These are phyloP conservation scores for Crotalus tigris DNA, from an alignment of 2,113 vertebrate genomes.

Conservation along the genomic window DNA sequence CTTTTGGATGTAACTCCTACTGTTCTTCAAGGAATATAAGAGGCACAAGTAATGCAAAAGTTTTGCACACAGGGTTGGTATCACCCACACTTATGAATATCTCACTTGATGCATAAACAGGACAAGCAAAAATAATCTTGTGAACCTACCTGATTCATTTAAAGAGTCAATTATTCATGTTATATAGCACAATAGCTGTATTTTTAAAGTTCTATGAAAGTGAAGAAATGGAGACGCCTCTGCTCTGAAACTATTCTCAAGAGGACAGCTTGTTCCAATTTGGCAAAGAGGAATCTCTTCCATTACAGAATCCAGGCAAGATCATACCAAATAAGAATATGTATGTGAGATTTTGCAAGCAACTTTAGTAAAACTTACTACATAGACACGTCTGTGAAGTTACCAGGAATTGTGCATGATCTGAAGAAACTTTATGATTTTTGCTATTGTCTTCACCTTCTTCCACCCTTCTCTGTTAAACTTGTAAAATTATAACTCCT, in stretches of 20 bases:
- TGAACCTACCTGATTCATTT: constrained; percentile 49
- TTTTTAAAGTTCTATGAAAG: constrained; percentile 47
- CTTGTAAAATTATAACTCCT: not conserved
- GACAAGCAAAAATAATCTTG: constrained; percentile 43
- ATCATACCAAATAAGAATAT: not conserved
- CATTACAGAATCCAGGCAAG: not conserved
- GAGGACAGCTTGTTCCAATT: not conserved
- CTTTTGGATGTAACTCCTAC: constrained; percentile 26
- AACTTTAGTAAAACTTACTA: not conserved
- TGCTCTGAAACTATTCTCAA: constrained; percentile 30
- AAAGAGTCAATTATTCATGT: constrained; percentile 57
- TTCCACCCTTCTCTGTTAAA: not conserved
- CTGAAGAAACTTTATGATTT: not conserved
- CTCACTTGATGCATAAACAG: constrained; percentile 58
- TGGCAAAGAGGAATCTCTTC: not conserved
- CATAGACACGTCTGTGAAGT: not conserved
- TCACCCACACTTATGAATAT: constrained; percentile 57
- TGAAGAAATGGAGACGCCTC: constrained; percentile 60
- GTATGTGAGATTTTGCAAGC: not conserved
- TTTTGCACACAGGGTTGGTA: constrained; percentile 53
- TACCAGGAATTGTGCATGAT: not conserved
- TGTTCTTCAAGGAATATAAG: constrained; percentile 34
- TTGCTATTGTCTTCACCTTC: not conserved
- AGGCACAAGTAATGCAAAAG: constrained; percentile 57
- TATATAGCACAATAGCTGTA: constrained; percentile 48